These are phyloP conservation scores for Mantis religiosa DNA, from an alignment of 2,888 invertebrate species.

Conservation along the genomic window DNA sequence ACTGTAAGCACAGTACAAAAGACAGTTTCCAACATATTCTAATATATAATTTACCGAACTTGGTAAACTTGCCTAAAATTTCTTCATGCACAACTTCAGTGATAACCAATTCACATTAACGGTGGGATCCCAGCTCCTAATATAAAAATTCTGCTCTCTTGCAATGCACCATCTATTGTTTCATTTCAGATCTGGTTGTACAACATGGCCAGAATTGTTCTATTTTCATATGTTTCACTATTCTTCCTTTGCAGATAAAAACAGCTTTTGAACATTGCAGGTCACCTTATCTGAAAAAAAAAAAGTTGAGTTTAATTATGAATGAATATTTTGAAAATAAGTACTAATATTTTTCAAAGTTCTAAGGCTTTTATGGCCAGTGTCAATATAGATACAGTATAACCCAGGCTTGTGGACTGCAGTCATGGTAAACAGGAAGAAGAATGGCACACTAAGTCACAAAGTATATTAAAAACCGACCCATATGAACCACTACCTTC, in stretches of 20 bases:
- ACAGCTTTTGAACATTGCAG: conserved; percentile 63
- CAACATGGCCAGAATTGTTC: background rate
- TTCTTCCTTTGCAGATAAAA: conserved; percentile 75
- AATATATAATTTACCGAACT: background rate
- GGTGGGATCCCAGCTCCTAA: background rate
- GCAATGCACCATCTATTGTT: background rate
- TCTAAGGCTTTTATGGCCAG: no score
- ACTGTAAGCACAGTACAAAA: background rate
- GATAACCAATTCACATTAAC: background rate
- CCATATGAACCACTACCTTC: no score
- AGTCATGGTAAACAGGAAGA: no score
- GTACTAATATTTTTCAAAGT: no score
- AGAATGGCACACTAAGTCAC: no score
- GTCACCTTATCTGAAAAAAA: conserved; percentile 59
- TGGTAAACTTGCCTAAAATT: background rate
- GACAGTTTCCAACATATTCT: background rate
- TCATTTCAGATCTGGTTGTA: background rate
- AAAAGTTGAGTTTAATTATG: background rate
- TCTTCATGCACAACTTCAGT: background rate
- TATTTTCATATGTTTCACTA: conserved; percentile 31
- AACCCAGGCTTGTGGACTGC: no score
- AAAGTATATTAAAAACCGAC: no score
- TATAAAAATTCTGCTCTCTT: background rate
- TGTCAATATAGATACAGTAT: no score
- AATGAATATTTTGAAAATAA: no score